A percentile compares a stretch with the other conserved stretches of the same genome.
Evolutionary conservation across 2,888 invertebrate genomes (phyloP).

Genomic region (Lasioglossum lativentre): DNA sequence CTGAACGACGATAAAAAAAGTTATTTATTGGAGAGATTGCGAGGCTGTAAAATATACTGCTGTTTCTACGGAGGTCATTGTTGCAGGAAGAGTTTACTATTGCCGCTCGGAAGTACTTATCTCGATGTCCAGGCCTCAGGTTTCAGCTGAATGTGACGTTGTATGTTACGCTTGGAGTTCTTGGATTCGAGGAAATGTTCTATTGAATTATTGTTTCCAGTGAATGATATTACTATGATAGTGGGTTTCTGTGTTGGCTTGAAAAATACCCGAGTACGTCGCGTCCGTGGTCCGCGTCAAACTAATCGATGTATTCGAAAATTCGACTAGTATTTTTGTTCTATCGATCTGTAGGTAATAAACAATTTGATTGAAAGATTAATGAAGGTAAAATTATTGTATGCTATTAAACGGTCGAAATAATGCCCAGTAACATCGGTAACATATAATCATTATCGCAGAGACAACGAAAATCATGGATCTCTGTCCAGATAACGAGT

Average conservation of each 20-base stretch:
- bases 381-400: too few relatives aligned
- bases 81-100: conserved; percentile 10
- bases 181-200: background rate
- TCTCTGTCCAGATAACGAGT: background rate
- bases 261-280: background rate
- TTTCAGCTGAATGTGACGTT: background rate
- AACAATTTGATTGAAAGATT: too few relatives aligned
- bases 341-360: background rate
- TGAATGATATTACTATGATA: background rate
- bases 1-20: conserved; percentile 37
- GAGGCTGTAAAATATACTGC: conserved; percentile 5
- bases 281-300: background rate
- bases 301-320: background rate
- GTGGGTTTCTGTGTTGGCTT: background rate
- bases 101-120: too few relatives aligned
- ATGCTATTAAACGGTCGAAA: too few relatives aligned
- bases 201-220: background rate
- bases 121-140: background rate
- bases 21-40: conserved; percentile 23
- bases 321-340: background rate
- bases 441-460: background rate
- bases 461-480: background rate
- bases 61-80: background rate
- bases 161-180: background rate
- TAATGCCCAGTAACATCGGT: background rate